phyloP scores from a whole-genome alignment of 2,888 invertebrate species.

The Linhomoeus sp. region DNA sequence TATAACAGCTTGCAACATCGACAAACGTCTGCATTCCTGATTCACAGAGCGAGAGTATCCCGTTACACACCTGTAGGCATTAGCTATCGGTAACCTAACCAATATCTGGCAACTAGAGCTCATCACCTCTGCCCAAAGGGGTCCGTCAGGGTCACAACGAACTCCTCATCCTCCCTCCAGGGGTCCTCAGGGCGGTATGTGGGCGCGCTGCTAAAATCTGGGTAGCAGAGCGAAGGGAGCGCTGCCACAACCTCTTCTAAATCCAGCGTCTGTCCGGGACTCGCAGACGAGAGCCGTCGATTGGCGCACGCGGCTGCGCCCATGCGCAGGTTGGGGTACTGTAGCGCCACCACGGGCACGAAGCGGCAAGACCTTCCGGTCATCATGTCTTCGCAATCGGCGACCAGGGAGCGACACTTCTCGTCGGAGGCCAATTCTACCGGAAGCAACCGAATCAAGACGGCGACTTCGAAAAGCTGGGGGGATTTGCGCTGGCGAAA shows the following conservation, averaged over 20 bases:
- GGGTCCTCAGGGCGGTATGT: background rate
- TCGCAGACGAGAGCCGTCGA: too few species aligned
- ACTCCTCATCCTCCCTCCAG: background rate
- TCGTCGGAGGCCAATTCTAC: background rate
- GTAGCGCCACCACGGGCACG: background rate
- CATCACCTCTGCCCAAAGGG: background rate
- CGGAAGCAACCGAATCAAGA: background rate
- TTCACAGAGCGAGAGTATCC: too few species aligned
- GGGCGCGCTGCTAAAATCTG: background rate
- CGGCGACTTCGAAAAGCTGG: conserved; percentile 4
- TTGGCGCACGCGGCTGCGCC: background rate
- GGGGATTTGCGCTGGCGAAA: conserved; percentile 1
- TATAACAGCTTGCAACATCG: too few species aligned
- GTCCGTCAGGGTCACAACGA: conserved; percentile 5
- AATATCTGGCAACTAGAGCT: too few species aligned
- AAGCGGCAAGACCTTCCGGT: background rate
- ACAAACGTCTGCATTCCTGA: too few species aligned
- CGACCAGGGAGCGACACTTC: background rate
- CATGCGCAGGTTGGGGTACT: background rate
- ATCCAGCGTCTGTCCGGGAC: too few species aligned
- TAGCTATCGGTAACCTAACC: too few species aligned
- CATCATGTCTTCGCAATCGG: background rate
- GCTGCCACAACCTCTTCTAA: background rate
- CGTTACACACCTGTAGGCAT: too few species aligned
- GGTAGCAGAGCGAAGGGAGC: conserved; percentile 3